Evolutionary conservation across 2,113 vertebrate species (phyloP).

Genomic region (Thermophis baileyi): DNA sequence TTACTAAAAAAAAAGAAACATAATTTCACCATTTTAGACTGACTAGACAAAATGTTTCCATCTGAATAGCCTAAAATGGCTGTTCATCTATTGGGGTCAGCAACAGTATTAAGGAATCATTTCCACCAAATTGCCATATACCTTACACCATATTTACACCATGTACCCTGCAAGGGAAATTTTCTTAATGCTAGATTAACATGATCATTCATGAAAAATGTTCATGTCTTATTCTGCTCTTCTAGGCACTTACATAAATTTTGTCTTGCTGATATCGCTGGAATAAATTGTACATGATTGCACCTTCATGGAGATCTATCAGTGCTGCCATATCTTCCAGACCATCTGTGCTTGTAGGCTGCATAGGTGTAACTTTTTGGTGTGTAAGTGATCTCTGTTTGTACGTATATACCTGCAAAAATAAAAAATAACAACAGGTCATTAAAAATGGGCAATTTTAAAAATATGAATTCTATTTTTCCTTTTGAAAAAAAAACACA

Average conservation of each 20-base stretch:
- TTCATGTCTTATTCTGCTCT: neutral
- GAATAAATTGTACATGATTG: conserved; percentile 93
- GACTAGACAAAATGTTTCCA: neutral
- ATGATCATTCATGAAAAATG: neutral
- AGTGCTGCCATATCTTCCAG: conserved; percentile 93
- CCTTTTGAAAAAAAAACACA: neutral
- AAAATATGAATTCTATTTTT: neutral
- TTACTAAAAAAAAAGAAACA: neutral
- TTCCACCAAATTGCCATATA: neutral
- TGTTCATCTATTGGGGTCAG: neutral
- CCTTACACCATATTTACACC: neutral
- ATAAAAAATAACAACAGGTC: neutral
- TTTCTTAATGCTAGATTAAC: neutral
- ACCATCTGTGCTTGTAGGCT: conserved; percentile 70
- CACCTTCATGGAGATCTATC: conserved; percentile 89
- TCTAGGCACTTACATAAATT: conserved; percentile 87
- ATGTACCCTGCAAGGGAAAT: neutral
- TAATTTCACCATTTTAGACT: neutral
- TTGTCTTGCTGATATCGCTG: conserved; percentile 84
- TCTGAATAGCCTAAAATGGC: neutral
- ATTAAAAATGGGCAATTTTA: neutral
- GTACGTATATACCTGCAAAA: conserved; percentile 88
- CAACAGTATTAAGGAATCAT: neutral
- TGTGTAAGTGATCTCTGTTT: conserved; percentile 89
- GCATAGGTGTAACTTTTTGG: conserved; percentile 90